Base-by-base conservation (phyloP, 2,113 vertebrate species). In the Anser brachyrhynchus region DNA sequence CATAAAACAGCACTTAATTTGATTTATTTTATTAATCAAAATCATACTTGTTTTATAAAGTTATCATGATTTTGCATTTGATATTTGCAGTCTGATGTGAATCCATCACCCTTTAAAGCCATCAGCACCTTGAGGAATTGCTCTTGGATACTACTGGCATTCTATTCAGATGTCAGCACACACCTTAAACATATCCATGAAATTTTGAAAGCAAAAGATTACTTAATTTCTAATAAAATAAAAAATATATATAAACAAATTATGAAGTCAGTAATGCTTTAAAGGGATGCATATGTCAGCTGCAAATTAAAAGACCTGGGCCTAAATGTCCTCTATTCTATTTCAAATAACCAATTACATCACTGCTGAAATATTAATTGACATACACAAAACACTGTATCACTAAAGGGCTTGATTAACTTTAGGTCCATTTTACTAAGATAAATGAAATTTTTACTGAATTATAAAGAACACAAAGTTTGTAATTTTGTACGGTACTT, bases 11-110 rank as follows among this genome's bases (percentile, higher is more conserved):
- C 61, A 90, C 75, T 97, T 96, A 85, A n/a, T 85, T 97, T 97
- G 85, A 97, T 95, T 96, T 71, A 95, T 95, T 91, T 92, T 94
- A 92, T 92, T 97, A 97, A 96, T 82, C 52, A 96, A 92, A 97
- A 61, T 22, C 43, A 61, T 94, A 84, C 4, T 3, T 95, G 43
- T 92, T 95, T 97, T 94, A 95, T 83, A 84, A 95, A 97, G 69
- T 19, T 91, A 39, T 95, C 23, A 44, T 72, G 70, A 87, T 94
- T 91, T 82, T 84, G n/a, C 33, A 89, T 82, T 92, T 84, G 67
- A 72, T 90, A 83, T 82, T 25, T 90, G 43, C 84, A 80, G 71
- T 79, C 41, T 92, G 16, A 61, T 93, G 35, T 46, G 92, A 92
- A 91, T 81, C 76, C 41, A 77, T 83, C 57, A 87, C 31, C 33